Percentiles rank a stretch among this genome's conserved stretches.
Evolutionary conservation across 1,140 invertebrate species (phyloP).

Genomic region (Pseudomyrmex cubaensis): DNA sequence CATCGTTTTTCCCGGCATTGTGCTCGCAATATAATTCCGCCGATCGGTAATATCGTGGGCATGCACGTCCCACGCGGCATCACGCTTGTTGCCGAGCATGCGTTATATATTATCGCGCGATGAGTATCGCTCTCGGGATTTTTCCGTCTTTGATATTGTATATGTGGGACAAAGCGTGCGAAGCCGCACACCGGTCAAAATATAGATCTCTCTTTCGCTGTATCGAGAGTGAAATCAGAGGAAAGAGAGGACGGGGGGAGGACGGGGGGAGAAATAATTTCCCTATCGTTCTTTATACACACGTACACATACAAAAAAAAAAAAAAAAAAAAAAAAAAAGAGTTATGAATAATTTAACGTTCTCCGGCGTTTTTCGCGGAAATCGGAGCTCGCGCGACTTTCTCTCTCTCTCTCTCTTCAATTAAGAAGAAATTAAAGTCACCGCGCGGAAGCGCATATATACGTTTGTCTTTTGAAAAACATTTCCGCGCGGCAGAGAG

Average conservation of each 20-base stretch:
- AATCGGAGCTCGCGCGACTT: background rate
- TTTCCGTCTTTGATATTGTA: slow-evolving; percentile 54
- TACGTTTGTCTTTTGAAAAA: slow-evolving; percentile 14
- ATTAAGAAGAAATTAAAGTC: slow-evolving; percentile 37
- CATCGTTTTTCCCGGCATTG: slow-evolving; percentile 5
- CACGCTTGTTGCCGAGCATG: slow-evolving; percentile 2
- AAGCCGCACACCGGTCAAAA: slow-evolving; percentile 25
- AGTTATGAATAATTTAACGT: background rate
- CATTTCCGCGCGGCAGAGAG: background rate
- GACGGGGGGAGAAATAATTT: slow-evolving; percentile 4
- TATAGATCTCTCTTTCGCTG: background rate
- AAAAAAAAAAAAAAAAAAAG: no score
- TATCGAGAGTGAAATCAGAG: slow-evolving; percentile 24
- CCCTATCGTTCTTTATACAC: background rate
- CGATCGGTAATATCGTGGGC: slow-evolving; percentile 27
- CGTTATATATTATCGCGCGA: slow-evolving; percentile 30
- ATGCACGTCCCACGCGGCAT: background rate
- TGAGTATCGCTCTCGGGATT: slow-evolving; percentile 66
- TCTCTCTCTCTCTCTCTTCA: slow-evolving; percentile 7
- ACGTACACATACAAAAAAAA: no score
- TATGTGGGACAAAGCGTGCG: slow-evolving; percentile 29
- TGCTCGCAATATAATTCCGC: slow-evolving; percentile 22
- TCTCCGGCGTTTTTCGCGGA: background rate
- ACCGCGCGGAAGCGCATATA: background rate
- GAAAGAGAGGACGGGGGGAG: background rate